Conservation (phyloP, 2,888 invertebrate genomes). For the Rosalia funebris region DNA sequence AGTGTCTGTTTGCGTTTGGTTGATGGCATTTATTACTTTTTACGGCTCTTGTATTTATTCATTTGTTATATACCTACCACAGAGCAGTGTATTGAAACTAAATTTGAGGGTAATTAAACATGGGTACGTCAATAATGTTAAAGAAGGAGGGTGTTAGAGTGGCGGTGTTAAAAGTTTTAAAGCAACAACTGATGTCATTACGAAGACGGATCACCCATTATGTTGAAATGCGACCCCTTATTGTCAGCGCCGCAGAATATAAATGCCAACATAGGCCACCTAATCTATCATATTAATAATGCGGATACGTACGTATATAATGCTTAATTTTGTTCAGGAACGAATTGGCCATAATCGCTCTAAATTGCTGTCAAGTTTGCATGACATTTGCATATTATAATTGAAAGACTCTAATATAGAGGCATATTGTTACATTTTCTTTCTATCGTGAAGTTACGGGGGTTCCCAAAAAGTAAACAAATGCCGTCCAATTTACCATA, state of each 20-base stretch:
- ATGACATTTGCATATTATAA: constrained; percentile 23
- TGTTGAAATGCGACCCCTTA: constrained; percentile 50
- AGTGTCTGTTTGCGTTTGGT: too few relatives aligned
- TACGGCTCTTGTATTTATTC: too few relatives aligned
- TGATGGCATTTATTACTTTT: too few relatives aligned
- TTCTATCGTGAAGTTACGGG: too few relatives aligned
- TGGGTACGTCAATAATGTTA: constrained; percentile 17
- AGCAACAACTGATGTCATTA: constrained; percentile 54
- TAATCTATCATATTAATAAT: constrained; percentile 61
- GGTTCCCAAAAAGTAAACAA: too few relatives aligned
- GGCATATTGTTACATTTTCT: not conserved
- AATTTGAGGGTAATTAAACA: constrained; percentile 23
- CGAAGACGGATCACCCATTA: constrained; percentile 60
- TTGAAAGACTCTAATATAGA: constrained; percentile 2
- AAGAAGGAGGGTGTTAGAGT: constrained; percentile 26
- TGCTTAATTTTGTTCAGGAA: constrained; percentile 28
- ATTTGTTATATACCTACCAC: too few relatives aligned
- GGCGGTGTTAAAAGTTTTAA: constrained; percentile 43
- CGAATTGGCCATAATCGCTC: constrained; percentile 23
- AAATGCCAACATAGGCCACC: constrained; percentile 48
- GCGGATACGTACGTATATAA: constrained; percentile 38
- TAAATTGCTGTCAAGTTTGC: constrained; percentile 23
- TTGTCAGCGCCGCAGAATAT: constrained; percentile 49
- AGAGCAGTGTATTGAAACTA: not conserved
- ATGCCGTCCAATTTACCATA: too few relatives aligned